Base-by-base conservation (phyloP, 2,113 vertebrate genomes). In the Vimba vimba region DNA sequence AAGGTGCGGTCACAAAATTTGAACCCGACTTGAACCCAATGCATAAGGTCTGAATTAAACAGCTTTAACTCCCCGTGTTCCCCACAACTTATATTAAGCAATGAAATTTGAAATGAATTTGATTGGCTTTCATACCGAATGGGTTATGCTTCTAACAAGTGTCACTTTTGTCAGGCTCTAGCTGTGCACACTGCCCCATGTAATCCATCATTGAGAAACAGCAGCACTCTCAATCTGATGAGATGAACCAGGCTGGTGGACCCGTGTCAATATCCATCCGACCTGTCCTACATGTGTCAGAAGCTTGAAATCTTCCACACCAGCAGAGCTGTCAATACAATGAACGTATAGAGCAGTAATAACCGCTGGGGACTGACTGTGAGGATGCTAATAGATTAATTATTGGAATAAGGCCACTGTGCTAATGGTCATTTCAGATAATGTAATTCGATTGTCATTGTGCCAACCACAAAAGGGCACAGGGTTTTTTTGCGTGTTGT, bases 401-500 rank as follows among this genome's bases (percentile, higher is more conserved):
- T 84, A 86, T 83, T 64, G 50, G 45, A 85, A 64, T 62, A 83
- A 66, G 62, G 86, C 79, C 84, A 79, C 62, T 64, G 12, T 62
- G 76, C 71, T 50, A 85, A 57, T 86, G 73, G 78, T 50, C 66
- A 79, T 79, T 43, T 78, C 62, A 79, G 77, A 88, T 87, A 82
- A 86, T 79, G 62, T 77, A 83, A 89, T 90, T 85, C 33, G 82
- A 90, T 83, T 83, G 84, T 66, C 82, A 89, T 89, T 90, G 84
- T 50, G 78, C 71, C 55, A 78, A 45, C 75, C 66, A 86, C 55
- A 86, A 88, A 90, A 90, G 86, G 80, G 87, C 82, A 89, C 60
- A 83, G 27, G n/a, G n/a, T n/a, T 73, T 79, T 59, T 11, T 55
- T 21, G 55, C 21, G 39, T 25, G 23, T 6, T 66, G 50, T 10